These are phyloP conservation scores for Calyptomena viridis DNA, from an alignment of 2,113 vertebrate genomes.

Conservation along the genomic window DNA sequence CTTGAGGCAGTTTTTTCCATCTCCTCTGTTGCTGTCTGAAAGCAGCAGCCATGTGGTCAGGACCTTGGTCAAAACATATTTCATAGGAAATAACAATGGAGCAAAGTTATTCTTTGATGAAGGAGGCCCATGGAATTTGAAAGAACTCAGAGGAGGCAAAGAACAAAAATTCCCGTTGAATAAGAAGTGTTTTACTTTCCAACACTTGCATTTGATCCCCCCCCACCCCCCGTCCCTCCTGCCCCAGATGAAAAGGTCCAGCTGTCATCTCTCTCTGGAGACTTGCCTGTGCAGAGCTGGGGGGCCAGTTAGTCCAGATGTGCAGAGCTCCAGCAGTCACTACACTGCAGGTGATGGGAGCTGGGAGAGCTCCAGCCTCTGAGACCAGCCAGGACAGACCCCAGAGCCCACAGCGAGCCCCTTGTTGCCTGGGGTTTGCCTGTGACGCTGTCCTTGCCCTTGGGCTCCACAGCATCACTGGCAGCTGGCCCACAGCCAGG, in stretches of 20 bases:
- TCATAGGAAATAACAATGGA: not conserved
- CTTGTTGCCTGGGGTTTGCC: not conserved
- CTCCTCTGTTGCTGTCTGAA: not conserved
- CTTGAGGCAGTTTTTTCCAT: not conserved
- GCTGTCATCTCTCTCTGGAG: not conserved
- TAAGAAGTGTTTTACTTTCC: not conserved
- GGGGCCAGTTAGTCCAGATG: fast-evolving
- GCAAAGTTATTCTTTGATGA: fast-evolving
- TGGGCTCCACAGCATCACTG: fast-evolving
- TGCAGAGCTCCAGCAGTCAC: not conserved
- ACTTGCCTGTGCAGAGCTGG: not conserved
- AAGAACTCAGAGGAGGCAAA: not conserved
- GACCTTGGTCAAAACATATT: not conserved
- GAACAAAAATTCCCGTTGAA: not conserved
- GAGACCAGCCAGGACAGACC: not conserved
- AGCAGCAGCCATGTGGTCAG: not conserved
- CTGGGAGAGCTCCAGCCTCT: fast-evolving
- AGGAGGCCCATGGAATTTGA: not conserved
- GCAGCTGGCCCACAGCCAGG: not conserved
- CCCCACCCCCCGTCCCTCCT: too few species aligned
- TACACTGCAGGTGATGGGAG: fast-evolving
- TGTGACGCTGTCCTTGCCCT: fast-evolving
- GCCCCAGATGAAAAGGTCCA: not conserved
- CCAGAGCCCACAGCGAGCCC: fast-evolving
- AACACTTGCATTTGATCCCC: not conserved